Evolutionary conservation across 2,797 vertebrate species (phyloP), one percentile per base, ranked within the genome.

Genomic region (Bradypus variegatus): DNA sequence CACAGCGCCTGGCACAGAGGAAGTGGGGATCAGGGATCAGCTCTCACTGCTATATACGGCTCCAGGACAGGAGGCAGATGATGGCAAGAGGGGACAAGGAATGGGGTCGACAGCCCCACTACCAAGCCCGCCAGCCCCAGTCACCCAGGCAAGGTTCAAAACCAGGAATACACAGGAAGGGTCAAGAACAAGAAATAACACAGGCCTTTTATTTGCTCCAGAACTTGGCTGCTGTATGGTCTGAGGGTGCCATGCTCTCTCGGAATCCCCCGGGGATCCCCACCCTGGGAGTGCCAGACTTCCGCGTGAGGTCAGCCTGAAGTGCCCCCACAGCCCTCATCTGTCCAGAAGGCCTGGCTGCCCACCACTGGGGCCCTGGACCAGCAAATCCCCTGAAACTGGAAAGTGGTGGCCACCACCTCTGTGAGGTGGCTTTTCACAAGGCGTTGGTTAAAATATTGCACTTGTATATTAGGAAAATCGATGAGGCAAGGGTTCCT

Each of bases 401-500:
- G 94, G 92, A 95, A 94, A 96, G 95, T 2, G 70, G 36, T 45
- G 90, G 38, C 95, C 95, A 64, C 96, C 91, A 91, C 85, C 69
- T 97, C 96, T 94, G 95, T 88, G 6, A 62, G 94, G 94, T 69
- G 88, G 88, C 86, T 94, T 96, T 97, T 97, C 97, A 95, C 88
- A 82, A 93, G 95, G 97, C 97, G 95, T 95, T 96, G 96, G 96
- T 95, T 97, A 96, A 96, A 97, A 98, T 99, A 99, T 99, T 99
- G 99, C 99, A 99, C 99, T 99, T 99, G 98, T 93, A 97, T 98
- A 95, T 97, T 96, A 98, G 96, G 97, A 89, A 95, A 94, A 94
- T 85, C 95, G 95, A 95, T 96, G 97, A 97, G 96, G 96, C 27
- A 55, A 97, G 95, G 97, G 93, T 95, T 97, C 97, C 97, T 96